phyloP scores from a whole-genome alignment of 2,797 vertebrate genomes.

The Moxostoma hubbsi region DNA sequence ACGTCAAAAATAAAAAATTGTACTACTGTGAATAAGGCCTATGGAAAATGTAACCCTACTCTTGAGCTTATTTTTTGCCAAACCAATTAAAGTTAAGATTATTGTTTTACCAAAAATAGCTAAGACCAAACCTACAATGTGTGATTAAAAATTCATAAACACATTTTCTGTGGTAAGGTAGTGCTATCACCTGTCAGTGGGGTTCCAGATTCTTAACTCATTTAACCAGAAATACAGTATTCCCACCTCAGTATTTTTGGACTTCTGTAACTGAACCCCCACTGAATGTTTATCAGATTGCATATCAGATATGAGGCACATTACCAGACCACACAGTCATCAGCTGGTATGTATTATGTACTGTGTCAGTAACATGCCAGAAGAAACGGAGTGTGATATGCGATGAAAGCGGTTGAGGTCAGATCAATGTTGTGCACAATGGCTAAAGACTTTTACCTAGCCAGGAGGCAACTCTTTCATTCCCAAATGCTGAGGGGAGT shows the following conservation, averaged over 20 bases:
- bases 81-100: too few species aligned
- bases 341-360: conserved; percentile 18
- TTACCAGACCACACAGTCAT: conserved; percentile 28
- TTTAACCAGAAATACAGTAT: not conserved
- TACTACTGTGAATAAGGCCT: too few species aligned
- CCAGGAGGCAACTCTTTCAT: conserved; percentile 41
- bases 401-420: conserved; percentile 56
- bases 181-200: not conserved
- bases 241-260: not conserved
- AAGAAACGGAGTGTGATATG: conserved; percentile 57
- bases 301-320: not conserved
- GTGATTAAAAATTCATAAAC: too few species aligned
- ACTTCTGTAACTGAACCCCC: not conserved
- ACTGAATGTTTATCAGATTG: not conserved
- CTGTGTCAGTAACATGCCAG: conserved; percentile 29
- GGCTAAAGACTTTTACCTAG: conserved; percentile 54
- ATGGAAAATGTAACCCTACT: too few species aligned
- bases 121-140: too few species aligned
- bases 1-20: too few species aligned
- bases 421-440: conserved; percentile 51
- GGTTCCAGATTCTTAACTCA: not conserved
- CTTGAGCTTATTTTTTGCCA: too few species aligned
- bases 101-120: too few species aligned
- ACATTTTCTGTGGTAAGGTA: too few species aligned
- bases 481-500: conserved; percentile 36